These are phyloP conservation scores for Apolygus lucorum DNA, from an alignment of 1,140 invertebrate species.

Conservation along the genomic window DNA sequence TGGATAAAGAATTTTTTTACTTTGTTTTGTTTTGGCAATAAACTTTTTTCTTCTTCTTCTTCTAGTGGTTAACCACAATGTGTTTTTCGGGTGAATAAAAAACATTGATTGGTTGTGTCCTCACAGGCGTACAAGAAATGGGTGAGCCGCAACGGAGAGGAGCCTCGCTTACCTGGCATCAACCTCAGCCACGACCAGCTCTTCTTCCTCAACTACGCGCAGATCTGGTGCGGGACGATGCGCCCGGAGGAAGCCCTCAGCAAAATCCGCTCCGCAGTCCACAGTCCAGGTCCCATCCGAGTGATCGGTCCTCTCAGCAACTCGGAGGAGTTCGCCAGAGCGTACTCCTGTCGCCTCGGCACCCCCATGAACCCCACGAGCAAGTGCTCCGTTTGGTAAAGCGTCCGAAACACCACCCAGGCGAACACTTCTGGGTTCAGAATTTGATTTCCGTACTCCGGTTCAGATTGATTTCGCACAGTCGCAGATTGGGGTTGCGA, in stretches of 20 bases:
- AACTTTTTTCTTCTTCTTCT: too few relatives aligned
- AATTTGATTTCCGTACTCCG: not conserved
- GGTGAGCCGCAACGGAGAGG: conserved; percentile 59
- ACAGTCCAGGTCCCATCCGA: conserved; percentile 86
- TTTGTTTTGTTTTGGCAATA: too few relatives aligned
- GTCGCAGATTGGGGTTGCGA: not conserved
- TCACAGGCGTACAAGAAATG: conserved; percentile 71
- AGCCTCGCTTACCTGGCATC: conserved; percentile 64
- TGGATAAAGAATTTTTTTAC: too few relatives aligned
- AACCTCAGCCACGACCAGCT: conserved; percentile 78
- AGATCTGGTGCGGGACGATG: conserved; percentile 98
- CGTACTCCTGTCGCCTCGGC: conserved; percentile 66
- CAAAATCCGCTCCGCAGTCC: conserved; percentile 88
- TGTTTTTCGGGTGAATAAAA: too few relatives aligned
- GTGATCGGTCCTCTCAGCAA: conserved; percentile 89
- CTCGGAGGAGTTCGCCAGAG: conserved; percentile 76
- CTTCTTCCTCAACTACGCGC: conserved; percentile 82
- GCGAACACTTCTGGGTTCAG: too few relatives aligned
- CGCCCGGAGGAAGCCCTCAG: conserved; percentile 88
- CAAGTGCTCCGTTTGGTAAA: conserved; percentile 90
- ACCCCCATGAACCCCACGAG: conserved; percentile 76
- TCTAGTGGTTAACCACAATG: too few relatives aligned
- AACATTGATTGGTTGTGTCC: too few relatives aligned
- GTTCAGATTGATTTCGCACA: not conserved
- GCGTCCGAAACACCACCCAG: too few relatives aligned